Base-by-base conservation (phyloP, 2,888 invertebrate species). In the Leptarthrus brevirostris region DNA sequence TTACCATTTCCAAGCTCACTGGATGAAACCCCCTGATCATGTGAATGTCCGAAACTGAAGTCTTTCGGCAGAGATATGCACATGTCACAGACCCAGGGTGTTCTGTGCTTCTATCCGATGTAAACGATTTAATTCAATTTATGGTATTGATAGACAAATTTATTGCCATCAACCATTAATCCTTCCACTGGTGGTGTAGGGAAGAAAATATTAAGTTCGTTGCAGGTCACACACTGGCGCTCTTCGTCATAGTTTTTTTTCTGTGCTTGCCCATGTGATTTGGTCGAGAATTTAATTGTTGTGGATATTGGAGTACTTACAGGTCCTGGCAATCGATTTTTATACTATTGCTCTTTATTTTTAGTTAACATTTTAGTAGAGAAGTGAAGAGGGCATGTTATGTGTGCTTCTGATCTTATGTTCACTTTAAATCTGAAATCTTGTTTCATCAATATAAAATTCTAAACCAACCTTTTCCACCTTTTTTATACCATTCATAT, bases 91-190 rank as follows among this genome's bases (percentile, higher is more conserved):
- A n/a, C n/a, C n/a, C n/a, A 66, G 14, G 49, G 44, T n/a, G 47
- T 47, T 10, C 66, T 66, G 66, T 47, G 76, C 76, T 77, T 6
- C 8, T 8, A 76, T 77, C 76, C 75, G 77, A 76, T 77, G 77
- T 77, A 75, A 77, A 77, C 77, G 76, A 77, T 77, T 77, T 77
- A 77, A 77, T 77, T 77, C 77, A 77, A 77, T 77, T 77, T 77
- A 77, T 77, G 75, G 73, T 77, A 77, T 76, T 77, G 77, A 77
- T 77, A 77, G 77, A 77, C 77, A 77, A 77, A 77, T 77, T 76
- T 77, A 77, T 77, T 76, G 77, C 77, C 75, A 77, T 77, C 76
- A 74, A 72, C 76, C 74, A 74, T 76, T 66, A 66, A 66, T 66
- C 66, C 66, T 66, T 44, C 18, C 18, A 24, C 24, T 66, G 47